Evolutionary conservation across 2,888 invertebrate species (phyloP).

Genomic region (Coleophora flavipennella): DNA sequence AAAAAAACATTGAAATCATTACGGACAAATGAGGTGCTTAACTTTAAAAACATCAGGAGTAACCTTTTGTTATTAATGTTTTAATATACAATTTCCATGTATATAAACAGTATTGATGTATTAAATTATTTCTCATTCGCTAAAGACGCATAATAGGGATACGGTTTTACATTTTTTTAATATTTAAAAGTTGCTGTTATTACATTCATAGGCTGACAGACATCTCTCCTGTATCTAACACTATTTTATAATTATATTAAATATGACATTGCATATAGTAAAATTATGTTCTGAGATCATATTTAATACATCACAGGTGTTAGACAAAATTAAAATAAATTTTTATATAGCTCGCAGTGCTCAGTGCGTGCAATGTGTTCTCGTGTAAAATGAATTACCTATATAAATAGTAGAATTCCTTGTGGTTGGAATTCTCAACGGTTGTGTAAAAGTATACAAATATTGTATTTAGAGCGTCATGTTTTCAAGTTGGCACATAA

Average conservation of each 20-base stretch:
- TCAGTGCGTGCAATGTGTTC: conserved; percentile 6
- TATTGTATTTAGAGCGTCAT: not conserved
- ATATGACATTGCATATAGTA: conserved; percentile 66
- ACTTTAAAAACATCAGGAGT: too few relatives aligned
- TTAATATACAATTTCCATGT: too few relatives aligned
- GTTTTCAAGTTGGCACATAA: conserved; percentile 23
- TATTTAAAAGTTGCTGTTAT: conserved; percentile 16
- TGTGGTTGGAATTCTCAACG: conserved; percentile 1
- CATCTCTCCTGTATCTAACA: conserved; percentile 35
- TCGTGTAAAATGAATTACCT: conserved; percentile 5
- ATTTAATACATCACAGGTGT: conserved; percentile 80
- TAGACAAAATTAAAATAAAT: conserved; percentile 45
- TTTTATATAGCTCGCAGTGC: conserved; percentile 12
- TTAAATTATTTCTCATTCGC: conserved; percentile 62
- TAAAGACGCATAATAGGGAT: conserved; percentile 39
- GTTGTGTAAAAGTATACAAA: not conserved
- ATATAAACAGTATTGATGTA: conserved; percentile 47
- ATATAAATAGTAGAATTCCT: not conserved
- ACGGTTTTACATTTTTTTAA: conserved; percentile 19
- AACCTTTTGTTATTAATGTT: too few relatives aligned
- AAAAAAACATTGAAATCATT: too few relatives aligned
- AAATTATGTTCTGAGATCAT: conserved; percentile 76
- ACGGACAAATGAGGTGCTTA: too few relatives aligned
- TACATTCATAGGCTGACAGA: conserved; percentile 16
- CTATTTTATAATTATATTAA: conserved; percentile 57